Base-by-base conservation (phyloP, 2,888 invertebrate species). In the Podabrus alpinus region DNA sequence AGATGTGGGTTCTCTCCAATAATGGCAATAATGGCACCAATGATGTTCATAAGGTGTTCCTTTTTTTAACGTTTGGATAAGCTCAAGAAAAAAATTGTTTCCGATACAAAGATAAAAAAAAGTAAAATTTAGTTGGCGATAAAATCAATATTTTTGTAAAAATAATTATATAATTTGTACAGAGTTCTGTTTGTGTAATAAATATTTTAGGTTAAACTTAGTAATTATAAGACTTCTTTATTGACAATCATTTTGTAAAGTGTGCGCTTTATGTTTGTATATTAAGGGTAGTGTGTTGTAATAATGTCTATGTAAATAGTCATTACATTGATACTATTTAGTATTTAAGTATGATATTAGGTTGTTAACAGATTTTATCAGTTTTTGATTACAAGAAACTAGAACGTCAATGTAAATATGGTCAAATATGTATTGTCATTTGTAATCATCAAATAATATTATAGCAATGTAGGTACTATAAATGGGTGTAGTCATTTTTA, bases 291-390 rank as follows among this genome's bases (percentile, higher is more conserved):
- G 71, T 59, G 71, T 75, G 68, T 75, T 75, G 69, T 69, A 68
- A 72, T 75, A 71, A 71, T 69, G 59, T 45, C 72, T 75, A n/a
- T 66, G 66, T 64, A 75, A 75, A 75, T 66, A 75, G 75, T 75
- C 68, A 75, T 75, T 75, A 69, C 75, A 72, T 72, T 25, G 66
- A 75, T 71, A 75, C 75, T 59, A 71, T 71, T 69, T 71, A 72
- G 17, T 66, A 16, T 64, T 16, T 13, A 45, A 66, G 25, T 71
- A 68, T 69, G 59, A 66, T 59, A 69, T 75, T 66, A 70, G 68
- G n/a, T 45, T 45, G 61, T 75, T 68, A 45, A 21, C 62, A 75
- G 75, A 75, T 75, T 69, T 62, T 75, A 75, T 75, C 75, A 16
- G 5, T 13, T 71, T 64, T 25, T 71, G 66, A 71, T 68, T 68